Conservation (phyloP, 2,888 invertebrate species). For the Pammene fasciana region DNA sequence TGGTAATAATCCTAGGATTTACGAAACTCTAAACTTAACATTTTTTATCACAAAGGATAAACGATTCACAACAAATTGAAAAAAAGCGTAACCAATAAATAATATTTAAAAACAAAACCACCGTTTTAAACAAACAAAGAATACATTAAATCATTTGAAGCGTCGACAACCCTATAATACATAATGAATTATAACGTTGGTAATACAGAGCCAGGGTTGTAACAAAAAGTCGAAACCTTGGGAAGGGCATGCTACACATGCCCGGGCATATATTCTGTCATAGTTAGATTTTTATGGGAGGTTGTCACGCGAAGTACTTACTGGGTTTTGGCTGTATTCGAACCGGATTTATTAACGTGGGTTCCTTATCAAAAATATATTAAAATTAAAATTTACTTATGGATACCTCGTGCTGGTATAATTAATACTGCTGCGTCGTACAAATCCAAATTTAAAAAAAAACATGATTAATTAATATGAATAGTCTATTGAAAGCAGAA, state of each 20-base stretch:
- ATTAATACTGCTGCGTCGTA: too few relatives aligned
- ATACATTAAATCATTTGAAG: conserved; percentile 34
- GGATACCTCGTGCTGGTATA: too few relatives aligned
- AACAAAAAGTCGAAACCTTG: conserved; percentile 32
- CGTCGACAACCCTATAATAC: conserved; percentile 39
- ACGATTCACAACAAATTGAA: conserved; percentile 4
- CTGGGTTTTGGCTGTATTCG: conserved; percentile 8
- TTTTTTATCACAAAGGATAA: neutral
- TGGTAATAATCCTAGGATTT: neutral
- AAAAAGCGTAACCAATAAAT: conserved; percentile 26
- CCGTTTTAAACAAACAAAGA: conserved; percentile 37
- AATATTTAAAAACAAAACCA: conserved; percentile 17
- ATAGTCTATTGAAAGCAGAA: too few relatives aligned
- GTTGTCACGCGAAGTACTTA: conserved; percentile 40
- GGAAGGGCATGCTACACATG: conserved; percentile 35
- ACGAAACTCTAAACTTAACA: neutral
- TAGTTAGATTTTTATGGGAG: conserved; percentile 39
- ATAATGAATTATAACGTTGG: conserved; percentile 38
- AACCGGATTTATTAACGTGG: neutral
- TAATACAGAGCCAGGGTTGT: conserved; percentile 31
- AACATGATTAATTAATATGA: too few relatives aligned
- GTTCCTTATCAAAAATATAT: conserved; percentile 12
- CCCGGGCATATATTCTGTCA: conserved; percentile 37
- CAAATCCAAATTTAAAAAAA: too few relatives aligned
- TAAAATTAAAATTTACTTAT: neutral